Evolutionary conservation across 2,797 vertebrate species (phyloP).

Genomic region (Micrastur ruficollis): DNA sequence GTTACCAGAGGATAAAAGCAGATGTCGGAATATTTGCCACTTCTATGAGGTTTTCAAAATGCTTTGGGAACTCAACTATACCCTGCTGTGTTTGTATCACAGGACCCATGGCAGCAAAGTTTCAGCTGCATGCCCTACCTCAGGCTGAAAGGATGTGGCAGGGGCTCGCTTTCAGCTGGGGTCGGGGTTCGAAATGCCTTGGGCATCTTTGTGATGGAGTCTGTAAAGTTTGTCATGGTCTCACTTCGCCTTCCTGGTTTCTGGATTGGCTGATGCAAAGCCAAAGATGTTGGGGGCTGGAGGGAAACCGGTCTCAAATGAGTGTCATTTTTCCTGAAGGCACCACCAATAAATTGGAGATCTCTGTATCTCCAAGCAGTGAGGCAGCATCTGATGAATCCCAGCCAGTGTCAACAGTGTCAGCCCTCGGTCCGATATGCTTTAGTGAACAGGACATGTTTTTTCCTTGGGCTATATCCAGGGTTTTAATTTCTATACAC

Average conservation of each 20-base stretch:
- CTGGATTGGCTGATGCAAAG: not conserved
- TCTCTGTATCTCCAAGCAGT: not conserved
- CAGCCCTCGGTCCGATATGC: fast-evolving
- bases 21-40: not conserved
- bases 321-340: not conserved
- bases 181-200: not conserved
- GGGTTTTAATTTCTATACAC: not conserved
- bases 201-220: not conserved
- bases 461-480: slow-evolving; percentile 3
- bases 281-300: not conserved
- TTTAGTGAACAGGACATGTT: not conserved
- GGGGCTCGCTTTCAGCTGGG: not conserved
- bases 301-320: not conserved
- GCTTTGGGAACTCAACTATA: not conserved
- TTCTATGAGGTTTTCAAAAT: not conserved
- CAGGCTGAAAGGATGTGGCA: not conserved
- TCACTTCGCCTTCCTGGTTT: not conserved
- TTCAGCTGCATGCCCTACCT: not conserved
- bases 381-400: not conserved
- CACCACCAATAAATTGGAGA: not conserved
- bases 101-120: not conserved
- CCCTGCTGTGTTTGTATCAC: not conserved
- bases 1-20: not conserved
- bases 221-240: not conserved
- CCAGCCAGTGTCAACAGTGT: not conserved